These are phyloP conservation scores for Cloeon dipterum DNA, from an alignment of 2,888 invertebrate species.

Conservation along the genomic window DNA sequence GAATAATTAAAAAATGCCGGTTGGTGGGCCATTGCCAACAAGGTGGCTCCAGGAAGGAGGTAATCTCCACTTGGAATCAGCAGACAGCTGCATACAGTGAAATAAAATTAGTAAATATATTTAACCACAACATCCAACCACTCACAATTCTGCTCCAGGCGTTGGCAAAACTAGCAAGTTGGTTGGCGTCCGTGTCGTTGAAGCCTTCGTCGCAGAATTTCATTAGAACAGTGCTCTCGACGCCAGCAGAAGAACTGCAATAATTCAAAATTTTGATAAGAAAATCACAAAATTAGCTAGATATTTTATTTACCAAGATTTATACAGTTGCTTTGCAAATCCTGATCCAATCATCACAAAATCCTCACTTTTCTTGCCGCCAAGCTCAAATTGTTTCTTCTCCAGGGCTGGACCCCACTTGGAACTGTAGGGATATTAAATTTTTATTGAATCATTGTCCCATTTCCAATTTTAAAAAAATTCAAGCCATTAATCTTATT, in stretches of 20 bases:
- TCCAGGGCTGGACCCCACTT: too few relatives aligned
- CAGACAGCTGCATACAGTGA: neutral
- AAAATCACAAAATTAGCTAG: neutral
- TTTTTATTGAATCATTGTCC: too few relatives aligned
- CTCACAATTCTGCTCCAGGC: constrained; percentile 25
- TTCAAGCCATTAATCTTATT: too few relatives aligned
- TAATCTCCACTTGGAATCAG: neutral
- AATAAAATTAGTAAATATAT: neutral
- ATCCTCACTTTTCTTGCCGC: neutral
- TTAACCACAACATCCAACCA: too few relatives aligned
- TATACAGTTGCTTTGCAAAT: neutral
- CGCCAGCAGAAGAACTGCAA: constrained; percentile 13
- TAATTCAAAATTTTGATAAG: neutral
- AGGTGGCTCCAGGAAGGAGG: constrained; percentile 55
- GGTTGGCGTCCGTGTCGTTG: constrained; percentile 54
- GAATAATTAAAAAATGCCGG: constrained; percentile 34
- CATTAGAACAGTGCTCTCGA: constrained; percentile 39
- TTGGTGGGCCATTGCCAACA: constrained; percentile 47
- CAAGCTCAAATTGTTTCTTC: neutral
- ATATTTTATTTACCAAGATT: neutral
- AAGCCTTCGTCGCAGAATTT: constrained; percentile 74
- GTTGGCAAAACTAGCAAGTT: constrained; percentile 35
- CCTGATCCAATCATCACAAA: neutral
- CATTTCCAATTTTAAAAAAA: too few relatives aligned
- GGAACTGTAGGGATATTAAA: too few relatives aligned